phyloP scores from a whole-genome alignment of 2,797 vertebrate species.

The Cyprinodon diabolis region DNA sequence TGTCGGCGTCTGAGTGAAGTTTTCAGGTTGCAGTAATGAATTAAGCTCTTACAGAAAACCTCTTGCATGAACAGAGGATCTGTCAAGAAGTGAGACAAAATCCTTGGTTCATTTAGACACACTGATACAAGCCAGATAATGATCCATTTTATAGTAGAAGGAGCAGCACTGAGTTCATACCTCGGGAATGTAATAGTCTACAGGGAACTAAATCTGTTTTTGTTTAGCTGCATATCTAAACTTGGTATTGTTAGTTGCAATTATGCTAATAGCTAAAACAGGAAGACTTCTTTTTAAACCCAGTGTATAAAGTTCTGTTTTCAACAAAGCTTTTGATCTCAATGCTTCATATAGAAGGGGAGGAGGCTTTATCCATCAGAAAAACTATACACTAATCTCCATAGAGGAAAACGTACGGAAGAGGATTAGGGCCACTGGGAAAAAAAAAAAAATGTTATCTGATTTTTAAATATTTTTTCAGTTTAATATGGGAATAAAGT shows the following conservation, averaged over 20 bases:
- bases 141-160: constrained; percentile 32
- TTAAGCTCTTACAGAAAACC: constrained; percentile 14
- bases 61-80: constrained; percentile 17
- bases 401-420: background rate
- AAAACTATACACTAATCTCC: background rate
- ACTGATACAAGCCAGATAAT: constrained; percentile 25
- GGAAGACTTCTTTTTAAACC: constrained; percentile 4
- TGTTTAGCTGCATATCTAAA: background rate
- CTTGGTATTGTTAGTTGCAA: constrained; percentile 16
- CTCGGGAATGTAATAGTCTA: background rate
- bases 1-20: constrained; percentile 19
- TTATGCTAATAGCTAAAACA: constrained; percentile 10
- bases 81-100: constrained; percentile 18
- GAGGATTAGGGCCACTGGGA: too few species aligned
- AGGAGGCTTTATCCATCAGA: background rate
- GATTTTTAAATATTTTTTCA: too few species aligned
- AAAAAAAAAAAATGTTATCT: too few species aligned
- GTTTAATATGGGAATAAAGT: too few species aligned
- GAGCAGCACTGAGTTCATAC: background rate
- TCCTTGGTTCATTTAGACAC: constrained; percentile 39
- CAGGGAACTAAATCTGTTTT: background rate
- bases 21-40: constrained; percentile 36
- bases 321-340: too few species aligned
- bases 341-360: background rate
- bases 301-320: background rate